phyloP scores from a whole-genome alignment of 2,888 invertebrate genomes.

The Serrognathus titanus region DNA sequence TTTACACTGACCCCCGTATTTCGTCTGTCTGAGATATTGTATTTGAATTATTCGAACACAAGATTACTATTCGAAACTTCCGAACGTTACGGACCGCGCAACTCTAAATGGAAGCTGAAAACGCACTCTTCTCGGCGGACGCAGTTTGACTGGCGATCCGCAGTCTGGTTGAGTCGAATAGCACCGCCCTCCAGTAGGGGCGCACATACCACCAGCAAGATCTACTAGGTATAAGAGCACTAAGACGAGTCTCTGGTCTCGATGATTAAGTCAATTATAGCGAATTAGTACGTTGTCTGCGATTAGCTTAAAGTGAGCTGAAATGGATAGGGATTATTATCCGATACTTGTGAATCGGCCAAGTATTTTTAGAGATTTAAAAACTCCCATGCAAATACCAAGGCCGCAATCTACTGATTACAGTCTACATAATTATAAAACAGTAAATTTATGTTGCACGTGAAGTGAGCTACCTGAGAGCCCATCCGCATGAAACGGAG shows the following conservation, averaged over 20 bases:
- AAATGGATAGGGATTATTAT: constrained; percentile 28
- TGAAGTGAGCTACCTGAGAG: no score
- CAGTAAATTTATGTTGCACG: no score
- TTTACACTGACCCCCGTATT: no score
- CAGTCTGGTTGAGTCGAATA: constrained; percentile 38
- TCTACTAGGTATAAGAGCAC: constrained; percentile 32
- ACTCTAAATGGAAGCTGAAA: constrained; percentile 29
- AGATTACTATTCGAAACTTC: constrained; percentile 9
- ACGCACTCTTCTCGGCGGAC: constrained; percentile 36
- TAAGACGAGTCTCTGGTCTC: constrained; percentile 40
- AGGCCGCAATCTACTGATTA: neutral
- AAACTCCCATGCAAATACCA: neutral
- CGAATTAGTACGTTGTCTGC: constrained; percentile 42
- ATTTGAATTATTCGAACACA: neutral
- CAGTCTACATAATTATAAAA: no score
- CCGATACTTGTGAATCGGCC: constrained; percentile 7
- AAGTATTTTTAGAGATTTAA: neutral
- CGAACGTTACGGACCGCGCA: constrained; percentile 24
- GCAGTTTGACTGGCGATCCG: constrained; percentile 46
- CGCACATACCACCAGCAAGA: constrained; percentile 38
- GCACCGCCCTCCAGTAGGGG: constrained; percentile 43
- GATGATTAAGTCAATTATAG: constrained; percentile 45
- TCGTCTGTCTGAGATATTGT: no score
- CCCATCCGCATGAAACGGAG: no score
- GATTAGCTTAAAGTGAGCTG: constrained; percentile 33